Evolutionary conservation across 2,888 invertebrate genomes (phyloP).

Genomic region (Monochamus alternatus): DNA sequence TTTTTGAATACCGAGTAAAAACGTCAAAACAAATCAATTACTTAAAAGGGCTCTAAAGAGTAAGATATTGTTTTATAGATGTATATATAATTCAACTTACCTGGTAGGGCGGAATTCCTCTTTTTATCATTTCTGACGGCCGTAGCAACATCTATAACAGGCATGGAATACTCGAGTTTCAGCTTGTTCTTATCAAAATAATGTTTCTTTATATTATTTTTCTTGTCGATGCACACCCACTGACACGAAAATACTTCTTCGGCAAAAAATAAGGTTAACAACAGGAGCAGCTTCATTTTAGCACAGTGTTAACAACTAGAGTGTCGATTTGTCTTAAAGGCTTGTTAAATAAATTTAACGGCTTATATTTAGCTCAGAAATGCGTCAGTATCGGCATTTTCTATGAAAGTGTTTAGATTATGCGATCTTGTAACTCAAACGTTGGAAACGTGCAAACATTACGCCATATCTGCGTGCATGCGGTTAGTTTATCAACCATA

Average conservation of each 20-base stretch:
- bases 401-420: conserved; percentile 31
- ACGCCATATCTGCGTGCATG: conserved; percentile 25
- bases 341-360: conserved; percentile 27
- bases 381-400: conserved; percentile 35
- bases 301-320: background rate
- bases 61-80: too few relatives aligned
- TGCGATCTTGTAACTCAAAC: background rate
- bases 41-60: too few relatives aligned
- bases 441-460: conserved; percentile 2
- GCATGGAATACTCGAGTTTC: conserved; percentile 34
- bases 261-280: conserved; percentile 4
- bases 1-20: too few relatives aligned
- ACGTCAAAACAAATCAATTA: too few relatives aligned
- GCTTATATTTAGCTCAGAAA: conserved; percentile 23
- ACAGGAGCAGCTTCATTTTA: background rate
- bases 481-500: conserved; percentile 18
- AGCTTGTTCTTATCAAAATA: conserved; percentile 38
- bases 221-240: conserved; percentile 46
- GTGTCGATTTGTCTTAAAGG: background rate
- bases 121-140: background rate
- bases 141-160: conserved; percentile 31
- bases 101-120: conserved; percentile 25
- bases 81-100: too few relatives aligned
- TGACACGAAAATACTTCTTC: conserved; percentile 22
- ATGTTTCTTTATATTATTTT: conserved; percentile 42